These are phyloP conservation scores for Elegia similella DNA, from an alignment of 2,888 invertebrate genomes.

Conservation along the genomic window DNA sequence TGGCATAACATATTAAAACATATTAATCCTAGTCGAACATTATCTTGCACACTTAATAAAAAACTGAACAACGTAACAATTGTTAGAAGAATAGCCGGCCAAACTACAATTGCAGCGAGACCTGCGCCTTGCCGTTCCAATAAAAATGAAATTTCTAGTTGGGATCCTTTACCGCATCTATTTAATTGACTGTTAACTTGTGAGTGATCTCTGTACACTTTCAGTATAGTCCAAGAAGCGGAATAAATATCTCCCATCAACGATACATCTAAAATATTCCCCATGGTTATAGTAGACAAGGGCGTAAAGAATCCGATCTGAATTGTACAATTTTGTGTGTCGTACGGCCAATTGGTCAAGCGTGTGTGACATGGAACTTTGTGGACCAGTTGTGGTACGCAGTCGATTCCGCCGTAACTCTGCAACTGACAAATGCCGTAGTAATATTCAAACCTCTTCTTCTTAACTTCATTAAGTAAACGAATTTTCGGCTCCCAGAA, in stretches of 20 bases:
- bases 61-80: conserved; percentile 26
- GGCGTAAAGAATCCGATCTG: conserved; percentile 25
- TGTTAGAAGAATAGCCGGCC: conserved; percentile 27
- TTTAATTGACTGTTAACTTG: neutral
- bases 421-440: conserved; percentile 23
- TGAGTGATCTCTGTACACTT: neutral
- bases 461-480: conserved; percentile 31
- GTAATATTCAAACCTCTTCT: conserved; percentile 10
- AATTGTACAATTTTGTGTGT: conserved; percentile 32
- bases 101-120: conserved; percentile 27
- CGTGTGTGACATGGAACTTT: conserved; percentile 25
- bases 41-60: conserved; percentile 24
- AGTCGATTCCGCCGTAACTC: conserved; percentile 20
- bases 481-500: conserved; percentile 41
- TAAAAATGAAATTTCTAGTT: conserved; percentile 19
- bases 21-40: conserved; percentile 24
- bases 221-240: conserved; percentile 35
- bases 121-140: conserved; percentile 26
- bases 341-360: conserved; percentile 37
- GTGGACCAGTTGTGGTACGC: conserved; percentile 11
- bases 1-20: conserved; percentile 31
- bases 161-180: neutral
- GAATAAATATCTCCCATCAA: neutral
- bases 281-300: neutral
- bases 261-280: neutral